Percentiles rank a stretch among this genome's conserved stretches.
Conservation (phyloP, 2,888 invertebrate genomes). For the Caenorhabditis sp. region DNA sequence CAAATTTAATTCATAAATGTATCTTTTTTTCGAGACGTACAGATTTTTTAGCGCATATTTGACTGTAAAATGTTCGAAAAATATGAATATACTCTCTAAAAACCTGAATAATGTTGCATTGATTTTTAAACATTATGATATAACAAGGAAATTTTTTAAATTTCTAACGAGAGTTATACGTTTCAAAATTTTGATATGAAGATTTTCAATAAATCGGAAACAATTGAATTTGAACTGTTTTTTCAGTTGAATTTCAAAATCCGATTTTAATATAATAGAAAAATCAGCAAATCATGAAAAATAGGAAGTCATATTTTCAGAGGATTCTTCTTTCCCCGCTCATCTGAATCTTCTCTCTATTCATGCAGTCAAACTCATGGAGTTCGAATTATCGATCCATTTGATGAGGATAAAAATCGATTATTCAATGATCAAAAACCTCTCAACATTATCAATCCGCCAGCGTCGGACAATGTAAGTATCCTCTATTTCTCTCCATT, state of each 20-base stretch:
- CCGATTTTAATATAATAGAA: not conserved
- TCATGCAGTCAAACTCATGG: conserved; percentile 15
- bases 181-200: no score
- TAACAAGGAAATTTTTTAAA: no score
- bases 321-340: conserved; percentile 29
- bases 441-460: conserved; percentile 21
- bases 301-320: conserved; percentile 8
- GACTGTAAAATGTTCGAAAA: no score
- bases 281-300: not conserved
- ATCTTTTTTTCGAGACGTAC: no score
- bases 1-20: no score
- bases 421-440: conserved; percentile 26
- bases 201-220: no score
- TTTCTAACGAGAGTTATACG: no score
- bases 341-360: conserved; percentile 27
- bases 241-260: not conserved
- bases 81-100: no score
- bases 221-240: not conserved
- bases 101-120: no score
- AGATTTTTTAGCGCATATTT: no score
- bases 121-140: no score
- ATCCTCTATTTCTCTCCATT: not conserved
- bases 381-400: conserved; percentile 22
- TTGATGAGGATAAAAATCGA: conserved; percentile 31
- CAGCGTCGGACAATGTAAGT: not conserved